Base-by-base conservation (phyloP, 1,140 invertebrate species). In the Trinorchestia longiramus region DNA sequence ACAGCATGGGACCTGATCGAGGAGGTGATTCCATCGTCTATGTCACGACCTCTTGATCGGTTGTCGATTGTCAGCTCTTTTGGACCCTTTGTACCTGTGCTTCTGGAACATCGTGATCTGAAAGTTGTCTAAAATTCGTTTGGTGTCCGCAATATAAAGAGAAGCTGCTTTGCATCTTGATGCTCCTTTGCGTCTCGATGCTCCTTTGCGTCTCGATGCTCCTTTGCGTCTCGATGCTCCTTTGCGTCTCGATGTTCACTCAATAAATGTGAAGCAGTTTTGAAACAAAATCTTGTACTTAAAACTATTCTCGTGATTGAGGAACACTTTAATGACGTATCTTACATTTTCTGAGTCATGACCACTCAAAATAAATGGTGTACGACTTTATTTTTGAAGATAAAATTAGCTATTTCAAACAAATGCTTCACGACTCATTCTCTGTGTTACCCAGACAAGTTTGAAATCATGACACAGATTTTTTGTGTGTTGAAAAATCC, bases 51-150 rank as follows among this genome's bases (percentile, higher is more conserved):
- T 36, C 28, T 28, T 77, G 28, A 77, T 77, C 62, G 36, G 62
- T 28, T 28, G 28, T 77, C 11, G 62, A 77, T 77, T 77, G 62
- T 11, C 62, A 36, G 11, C 62, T 77, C 11, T 15, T 77, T 77
- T 77, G 62, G 62, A 77, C 62, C 62, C 62, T 3, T 77, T 77
- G 62, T 28, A 77, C 62, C 36, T 77, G 15, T 77, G 62, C 62
- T 77, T 77, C 62, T 77, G 62, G 62, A 77, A 77, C 62, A 77
- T 77, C 62, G 62, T 77, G 62, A 77, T 77, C 47, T 77, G 62
- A 11, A 77, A 77, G 62, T 36, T 77, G 15, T 36, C 62, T 77
- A 1, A 77, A 36, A 36, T 36, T 19, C 62, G 62, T 77, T 15
- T 36, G 62, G 62, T 77, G 62, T 1, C 36, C 62, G 15, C 62